phyloP scores from a whole-genome alignment of 64 coral and sea anemone genomes.

The Stichodactyla mertensii region DNA sequence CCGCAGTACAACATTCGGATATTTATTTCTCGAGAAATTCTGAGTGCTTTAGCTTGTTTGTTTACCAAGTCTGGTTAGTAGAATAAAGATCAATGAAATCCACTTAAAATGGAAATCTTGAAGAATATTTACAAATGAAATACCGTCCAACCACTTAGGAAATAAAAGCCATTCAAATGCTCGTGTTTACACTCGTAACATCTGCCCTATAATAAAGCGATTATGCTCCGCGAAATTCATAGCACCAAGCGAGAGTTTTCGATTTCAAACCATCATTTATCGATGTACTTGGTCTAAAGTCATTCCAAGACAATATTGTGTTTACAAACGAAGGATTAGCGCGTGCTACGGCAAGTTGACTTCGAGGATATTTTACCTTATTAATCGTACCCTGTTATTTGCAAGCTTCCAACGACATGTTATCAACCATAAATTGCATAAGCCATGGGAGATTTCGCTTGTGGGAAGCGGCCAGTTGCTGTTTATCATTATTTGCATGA shows the following conservation, averaged over 20 bases:
- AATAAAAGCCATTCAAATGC: slow-evolving; percentile 1
- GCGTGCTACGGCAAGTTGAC: background rate
- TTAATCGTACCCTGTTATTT: slow-evolving; percentile 74
- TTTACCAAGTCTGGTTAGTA: slow-evolving; percentile 18
- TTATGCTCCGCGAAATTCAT: slow-evolving; percentile 6
- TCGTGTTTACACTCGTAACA: slow-evolving; percentile 5
- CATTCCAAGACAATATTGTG: background rate
- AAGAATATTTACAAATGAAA: slow-evolving; percentile 31
- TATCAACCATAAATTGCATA: slow-evolving; percentile 70
- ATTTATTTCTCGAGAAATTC: background rate
- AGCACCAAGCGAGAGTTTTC: background rate
- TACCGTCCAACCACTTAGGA: slow-evolving; percentile 6
- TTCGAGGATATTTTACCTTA: slow-evolving; percentile 55
- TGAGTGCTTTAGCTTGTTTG: slow-evolving; percentile 11
- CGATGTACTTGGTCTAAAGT: background rate
- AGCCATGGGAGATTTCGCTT: slow-evolving; percentile 62
- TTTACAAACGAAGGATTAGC: slow-evolving; percentile 20
- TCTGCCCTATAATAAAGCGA: background rate
- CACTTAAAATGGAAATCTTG: slow-evolving; percentile 30
- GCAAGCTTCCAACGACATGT: slow-evolving; percentile 44
- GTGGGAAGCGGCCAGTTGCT: slow-evolving; percentile 82
- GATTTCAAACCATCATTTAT: slow-evolving; percentile 8
- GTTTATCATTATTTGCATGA: slow-evolving; percentile 59
- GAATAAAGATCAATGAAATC: slow-evolving; percentile 31
- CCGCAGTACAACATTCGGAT: background rate